Evolutionary conservation across 2,888 invertebrate genomes (phyloP).

Genomic region (Leptinotarsa haldemani): DNA sequence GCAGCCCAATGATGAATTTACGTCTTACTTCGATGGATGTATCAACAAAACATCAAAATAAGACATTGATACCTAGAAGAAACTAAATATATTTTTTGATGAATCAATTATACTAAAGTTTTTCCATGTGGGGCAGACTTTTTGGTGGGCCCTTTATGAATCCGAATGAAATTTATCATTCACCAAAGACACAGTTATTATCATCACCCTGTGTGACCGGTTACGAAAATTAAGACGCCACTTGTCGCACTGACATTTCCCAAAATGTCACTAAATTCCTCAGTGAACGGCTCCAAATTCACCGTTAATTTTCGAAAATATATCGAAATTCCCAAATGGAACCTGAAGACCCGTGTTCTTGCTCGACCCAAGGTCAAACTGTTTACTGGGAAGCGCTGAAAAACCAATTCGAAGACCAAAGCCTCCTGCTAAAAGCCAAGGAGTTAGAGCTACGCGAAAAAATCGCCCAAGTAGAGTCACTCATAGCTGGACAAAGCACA

Average conservation of each 20-base stretch:
- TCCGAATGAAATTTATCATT: not conserved
- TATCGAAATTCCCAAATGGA: slow-evolving; percentile 29
- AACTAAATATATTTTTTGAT: too few species aligned
- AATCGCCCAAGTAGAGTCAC: slow-evolving; percentile 39
- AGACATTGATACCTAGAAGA: not conserved
- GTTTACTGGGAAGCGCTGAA: slow-evolving; percentile 40
- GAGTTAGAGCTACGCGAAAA: slow-evolving; percentile 40
- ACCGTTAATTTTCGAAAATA: slow-evolving; percentile 1
- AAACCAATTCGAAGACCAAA: slow-evolving; percentile 40
- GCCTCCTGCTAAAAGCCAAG: slow-evolving; percentile 31
- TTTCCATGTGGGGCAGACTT: too few species aligned
- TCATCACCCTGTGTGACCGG: not conserved
- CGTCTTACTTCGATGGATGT: not conserved
- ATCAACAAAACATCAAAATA: not conserved
- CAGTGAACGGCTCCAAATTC: slow-evolving; percentile 17
- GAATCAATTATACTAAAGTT: too few species aligned
- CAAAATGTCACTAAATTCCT: slow-evolving; percentile 23
- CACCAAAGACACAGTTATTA: not conserved
- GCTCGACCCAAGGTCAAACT: slow-evolving; percentile 2
- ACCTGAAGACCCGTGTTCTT: slow-evolving; percentile 21
- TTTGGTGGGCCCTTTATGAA: not conserved
- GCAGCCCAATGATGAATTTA: too few species aligned
- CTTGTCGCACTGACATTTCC: slow-evolving; percentile 7
- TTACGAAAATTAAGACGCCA: slow-evolving; percentile 4
- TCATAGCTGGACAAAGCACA: slow-evolving; percentile 23